Evolutionary conservation across 92 coral and sea anemone species (phyloP).

Genomic region (Bergia sp.): DNA sequence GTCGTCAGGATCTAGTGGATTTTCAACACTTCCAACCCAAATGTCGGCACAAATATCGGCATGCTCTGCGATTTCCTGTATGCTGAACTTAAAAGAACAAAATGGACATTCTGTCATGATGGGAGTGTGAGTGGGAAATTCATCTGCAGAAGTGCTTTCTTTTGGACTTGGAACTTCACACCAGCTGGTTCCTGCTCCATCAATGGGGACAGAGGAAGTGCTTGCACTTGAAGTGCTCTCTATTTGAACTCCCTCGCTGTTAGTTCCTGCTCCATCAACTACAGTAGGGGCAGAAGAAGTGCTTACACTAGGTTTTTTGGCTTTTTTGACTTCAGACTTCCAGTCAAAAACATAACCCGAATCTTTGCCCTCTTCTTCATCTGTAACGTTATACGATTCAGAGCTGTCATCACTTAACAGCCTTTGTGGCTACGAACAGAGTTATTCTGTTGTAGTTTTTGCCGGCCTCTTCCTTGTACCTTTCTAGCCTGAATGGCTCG

Average conservation of each 20-base stretch:
- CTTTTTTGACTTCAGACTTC: background rate
- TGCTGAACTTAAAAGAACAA: conserved; percentile 15
- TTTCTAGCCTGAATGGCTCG: conserved; percentile 54
- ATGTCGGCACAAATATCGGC: conserved; percentile 26
- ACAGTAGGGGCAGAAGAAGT: conserved; percentile 9
- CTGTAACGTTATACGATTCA: background rate
- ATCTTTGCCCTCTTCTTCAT: background rate
- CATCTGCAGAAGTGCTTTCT: background rate
- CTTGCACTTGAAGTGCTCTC: conserved; percentile 6
- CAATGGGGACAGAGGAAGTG: conserved; percentile 1
- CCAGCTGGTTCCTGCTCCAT: conserved; percentile 12
- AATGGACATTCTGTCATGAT: conserved; percentile 8
- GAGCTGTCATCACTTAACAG: conserved; percentile 25
- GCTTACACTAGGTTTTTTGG: background rate
- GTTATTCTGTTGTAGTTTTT: conserved; percentile 41
- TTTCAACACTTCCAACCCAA: conserved; percentile 29
- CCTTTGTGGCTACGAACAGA: conserved; percentile 36
- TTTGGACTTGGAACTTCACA: conserved; percentile 6
- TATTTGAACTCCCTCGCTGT: background rate
- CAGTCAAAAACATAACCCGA: conserved; percentile 2
- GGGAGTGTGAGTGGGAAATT: background rate
- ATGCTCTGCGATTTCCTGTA: conserved; percentile 1
- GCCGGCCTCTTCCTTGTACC: conserved; percentile 61
- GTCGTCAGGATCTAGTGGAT: background rate
- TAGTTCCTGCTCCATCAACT: background rate